A percentile compares a stretch with the other conserved stretches of the same genome.
Evolutionary conservation across 2,113 vertebrate species (phyloP).

Genomic region (Setophaga coronata): DNA sequence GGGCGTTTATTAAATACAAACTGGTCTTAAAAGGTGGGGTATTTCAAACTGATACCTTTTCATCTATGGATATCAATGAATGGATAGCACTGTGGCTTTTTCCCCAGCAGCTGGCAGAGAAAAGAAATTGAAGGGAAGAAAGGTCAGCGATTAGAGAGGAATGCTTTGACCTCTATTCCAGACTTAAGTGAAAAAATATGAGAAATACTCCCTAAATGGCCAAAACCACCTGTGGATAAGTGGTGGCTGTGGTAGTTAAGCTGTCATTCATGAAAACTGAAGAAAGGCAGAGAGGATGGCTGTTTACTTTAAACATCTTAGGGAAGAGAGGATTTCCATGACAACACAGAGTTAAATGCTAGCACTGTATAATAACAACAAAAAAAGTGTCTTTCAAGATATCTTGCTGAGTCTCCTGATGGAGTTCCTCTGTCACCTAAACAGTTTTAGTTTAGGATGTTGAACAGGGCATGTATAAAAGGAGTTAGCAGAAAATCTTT

Average conservation of each 20-base stretch:
- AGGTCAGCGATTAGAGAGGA: neutral
- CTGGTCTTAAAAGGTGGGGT: neutral
- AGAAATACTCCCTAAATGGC: neutral
- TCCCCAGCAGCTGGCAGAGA: neutral
- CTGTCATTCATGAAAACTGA: conserved; percentile 57
- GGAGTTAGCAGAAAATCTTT: neutral
- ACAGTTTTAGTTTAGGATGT: neutral
- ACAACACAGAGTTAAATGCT: conserved; percentile 20
- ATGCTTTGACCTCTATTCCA: conserved; percentile 17
- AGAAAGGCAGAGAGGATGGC: conserved; percentile 47
- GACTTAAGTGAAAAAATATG: conserved; percentile 18
- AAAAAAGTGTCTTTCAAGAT: neutral
- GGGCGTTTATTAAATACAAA: neutral
- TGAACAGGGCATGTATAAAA: neutral
- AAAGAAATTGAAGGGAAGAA: conserved; percentile 7
- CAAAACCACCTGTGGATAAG: conserved; percentile 21
- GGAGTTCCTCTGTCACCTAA: neutral
- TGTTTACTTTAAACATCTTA: conserved; percentile 45
- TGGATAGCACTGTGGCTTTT: neutral
- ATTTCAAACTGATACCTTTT: neutral
- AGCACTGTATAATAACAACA: neutral
- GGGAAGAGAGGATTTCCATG: conserved; percentile 29
- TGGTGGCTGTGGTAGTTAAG: conserved; percentile 14
- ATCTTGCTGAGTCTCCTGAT: neutral
- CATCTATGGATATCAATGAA: neutral